These are phyloP conservation scores for Eubucco bourcierii DNA, from an alignment of 2,113 vertebrate species.

Conservation along the genomic window DNA sequence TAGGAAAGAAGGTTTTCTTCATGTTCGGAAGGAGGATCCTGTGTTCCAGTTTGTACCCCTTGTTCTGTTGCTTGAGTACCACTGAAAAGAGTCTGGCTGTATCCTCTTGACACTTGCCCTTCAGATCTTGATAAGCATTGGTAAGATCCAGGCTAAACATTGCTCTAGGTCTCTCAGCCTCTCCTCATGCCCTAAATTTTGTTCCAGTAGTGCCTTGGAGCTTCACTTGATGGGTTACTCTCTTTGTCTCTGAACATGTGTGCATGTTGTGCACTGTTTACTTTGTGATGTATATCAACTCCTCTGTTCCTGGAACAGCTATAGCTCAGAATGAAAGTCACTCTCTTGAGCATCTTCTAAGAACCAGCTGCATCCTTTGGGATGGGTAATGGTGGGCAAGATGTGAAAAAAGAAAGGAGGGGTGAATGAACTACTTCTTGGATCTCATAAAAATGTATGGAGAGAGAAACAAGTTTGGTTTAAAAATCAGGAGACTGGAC, in stretches of 20 bases:
- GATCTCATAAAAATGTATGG: background rate
- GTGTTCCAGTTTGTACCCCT: too few species aligned
- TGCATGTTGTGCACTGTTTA: background rate
- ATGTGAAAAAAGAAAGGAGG: background rate
- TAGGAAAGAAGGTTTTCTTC: too few species aligned
- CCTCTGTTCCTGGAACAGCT: background rate
- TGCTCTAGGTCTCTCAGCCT: too few species aligned
- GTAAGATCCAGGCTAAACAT: too few species aligned
- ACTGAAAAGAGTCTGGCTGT: too few species aligned
- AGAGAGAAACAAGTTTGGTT: background rate
- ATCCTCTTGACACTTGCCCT: too few species aligned
- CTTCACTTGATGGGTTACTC: background rate
- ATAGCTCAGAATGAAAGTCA: background rate
- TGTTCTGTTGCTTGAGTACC: too few species aligned
- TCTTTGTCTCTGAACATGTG: background rate
- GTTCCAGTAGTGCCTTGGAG: background rate
- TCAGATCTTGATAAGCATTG: too few species aligned
- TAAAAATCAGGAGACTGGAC: background rate
- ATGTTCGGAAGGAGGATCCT: too few species aligned
- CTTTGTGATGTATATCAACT: fast-evolving
- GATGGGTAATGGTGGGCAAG: background rate
- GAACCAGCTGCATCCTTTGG: background rate
- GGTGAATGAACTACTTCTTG: background rate
- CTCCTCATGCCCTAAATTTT: background rate
- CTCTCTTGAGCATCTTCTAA: background rate